Evolutionary conservation across 2,888 invertebrate species (phyloP).

Genomic region (Asteroscopus sphinx): DNA sequence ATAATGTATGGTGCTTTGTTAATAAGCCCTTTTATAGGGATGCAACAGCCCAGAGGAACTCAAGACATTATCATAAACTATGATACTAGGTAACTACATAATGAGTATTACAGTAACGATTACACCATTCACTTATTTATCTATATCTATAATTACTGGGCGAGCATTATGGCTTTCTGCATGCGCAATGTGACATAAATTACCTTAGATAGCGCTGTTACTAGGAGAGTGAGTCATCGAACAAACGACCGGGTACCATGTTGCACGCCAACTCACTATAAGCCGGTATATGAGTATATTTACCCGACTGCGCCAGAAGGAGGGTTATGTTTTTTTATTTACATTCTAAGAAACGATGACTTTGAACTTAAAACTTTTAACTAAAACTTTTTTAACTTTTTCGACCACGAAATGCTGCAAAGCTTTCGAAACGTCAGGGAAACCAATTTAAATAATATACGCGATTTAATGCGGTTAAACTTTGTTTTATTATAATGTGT

Average conservation of each 20-base stretch:
- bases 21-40: too few relatives aligned
- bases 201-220: constrained; percentile 41
- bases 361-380: too few relatives aligned
- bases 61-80: constrained; percentile 4
- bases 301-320: too few relatives aligned
- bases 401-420: too few relatives aligned
- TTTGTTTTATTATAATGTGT: too few relatives aligned
- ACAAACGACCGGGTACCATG: constrained; percentile 51
- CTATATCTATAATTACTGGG: constrained; percentile 47
- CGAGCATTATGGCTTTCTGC: constrained; percentile 45
- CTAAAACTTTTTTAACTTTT: too few relatives aligned
- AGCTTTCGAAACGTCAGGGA: too few relatives aligned
- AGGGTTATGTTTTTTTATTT: background rate
- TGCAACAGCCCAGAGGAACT: background rate
- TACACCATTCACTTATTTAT: constrained; percentile 44
- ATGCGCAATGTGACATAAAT: constrained; percentile 53
- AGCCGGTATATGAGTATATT: constrained; percentile 10
- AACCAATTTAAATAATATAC: too few relatives aligned
- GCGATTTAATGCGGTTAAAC: too few relatives aligned
- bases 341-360: constrained; percentile 34
- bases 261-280: constrained; percentile 52
- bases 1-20: too few relatives aligned
- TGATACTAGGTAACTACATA: constrained; percentile 4
- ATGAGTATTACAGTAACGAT: constrained; percentile 30
- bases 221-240: constrained; percentile 44